Base-by-base conservation (phyloP, 2,888 invertebrate genomes). In the Hoplodrina ambigua region DNA sequence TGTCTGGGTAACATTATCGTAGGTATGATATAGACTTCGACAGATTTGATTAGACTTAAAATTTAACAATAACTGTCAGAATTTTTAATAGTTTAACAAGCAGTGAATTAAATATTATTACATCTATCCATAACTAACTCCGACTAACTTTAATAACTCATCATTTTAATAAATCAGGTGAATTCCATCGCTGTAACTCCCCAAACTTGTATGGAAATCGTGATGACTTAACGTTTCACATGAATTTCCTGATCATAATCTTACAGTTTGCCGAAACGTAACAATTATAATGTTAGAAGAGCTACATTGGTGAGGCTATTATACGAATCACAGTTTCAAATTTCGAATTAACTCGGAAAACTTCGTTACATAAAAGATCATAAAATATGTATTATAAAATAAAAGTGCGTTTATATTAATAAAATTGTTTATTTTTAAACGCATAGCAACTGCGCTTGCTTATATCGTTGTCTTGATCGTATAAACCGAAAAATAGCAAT, bases 1-100 rank as follows among this genome's bases (percentile, higher is more conserved):
- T 82, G n/a, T 64, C 61, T 72, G 71, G 68, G 57, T 73, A 72
- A 67, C 63, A 59, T 75, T 67, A 72, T 69, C 41, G 54, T 30
- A 44, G 11, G 13, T 17, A 25, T 46, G 15, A 46, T 46, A 4
- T 44, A 37, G 37, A 37, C 15, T 15, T 17, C 0, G 17, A 17
- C 17, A 46, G 46, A 0, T 46, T 46, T 17, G 17, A 46, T 46
- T 46, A 1, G 15, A 44, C 15, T 44, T 15, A 13, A 46, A 46
- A 15, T 17, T 46, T 11, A 17, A 44, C 44, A 44, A 44, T 13
- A 11, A 15, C 15, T 15, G 44, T 44, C 44, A 15, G 44, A 44
- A 15, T 44, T 37, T 44, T 44, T 8, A 10, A 11, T 11, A 41
- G 25, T 25, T 25, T 41, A 41, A 44, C 13, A 13, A 8, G 15